Percentiles rank a stretch among this genome's conserved stretches.
phyloP scores from a whole-genome alignment of 2,113 vertebrate species.

The Mesocricetus auratus region DNA sequence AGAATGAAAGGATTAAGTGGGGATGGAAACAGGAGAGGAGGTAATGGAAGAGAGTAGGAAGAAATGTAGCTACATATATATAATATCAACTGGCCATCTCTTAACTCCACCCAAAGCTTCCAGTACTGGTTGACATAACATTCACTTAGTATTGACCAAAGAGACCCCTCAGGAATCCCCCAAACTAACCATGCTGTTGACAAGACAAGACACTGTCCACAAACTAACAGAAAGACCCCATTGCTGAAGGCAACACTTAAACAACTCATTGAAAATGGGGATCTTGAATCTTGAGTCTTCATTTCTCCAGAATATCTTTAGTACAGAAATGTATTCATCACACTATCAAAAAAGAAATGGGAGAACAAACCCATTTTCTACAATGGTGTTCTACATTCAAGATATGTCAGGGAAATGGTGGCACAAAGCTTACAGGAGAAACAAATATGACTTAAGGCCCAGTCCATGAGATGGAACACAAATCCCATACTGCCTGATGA shows the following conservation, averaged over 20 bases:
- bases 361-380: not conserved
- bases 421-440: not conserved
- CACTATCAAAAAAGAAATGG: not conserved
- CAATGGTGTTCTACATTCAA: not conserved
- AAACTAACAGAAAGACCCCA: not conserved
- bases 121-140: not conserved
- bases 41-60: not conserved
- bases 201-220: not conserved
- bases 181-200: not conserved
- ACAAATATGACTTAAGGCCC: not conserved
- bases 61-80: not conserved
- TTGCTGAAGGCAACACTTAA: not conserved
- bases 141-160: not conserved
- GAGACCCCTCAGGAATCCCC: not conserved
- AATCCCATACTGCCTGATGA: not conserved
- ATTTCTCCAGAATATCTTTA: not conserved
- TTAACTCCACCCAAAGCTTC: not conserved
- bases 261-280: not conserved
- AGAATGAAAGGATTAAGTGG: not conserved
- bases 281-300: not conserved
- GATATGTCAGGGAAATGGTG: not conserved
- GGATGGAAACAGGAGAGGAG: not conserved
- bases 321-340: not conserved
- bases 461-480: not conserved
- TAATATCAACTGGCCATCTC: not conserved